Percentiles rank a stretch among this genome's conserved stretches.
phyloP scores from a whole-genome alignment of 2,888 invertebrate species.

The Pocota personata region DNA sequence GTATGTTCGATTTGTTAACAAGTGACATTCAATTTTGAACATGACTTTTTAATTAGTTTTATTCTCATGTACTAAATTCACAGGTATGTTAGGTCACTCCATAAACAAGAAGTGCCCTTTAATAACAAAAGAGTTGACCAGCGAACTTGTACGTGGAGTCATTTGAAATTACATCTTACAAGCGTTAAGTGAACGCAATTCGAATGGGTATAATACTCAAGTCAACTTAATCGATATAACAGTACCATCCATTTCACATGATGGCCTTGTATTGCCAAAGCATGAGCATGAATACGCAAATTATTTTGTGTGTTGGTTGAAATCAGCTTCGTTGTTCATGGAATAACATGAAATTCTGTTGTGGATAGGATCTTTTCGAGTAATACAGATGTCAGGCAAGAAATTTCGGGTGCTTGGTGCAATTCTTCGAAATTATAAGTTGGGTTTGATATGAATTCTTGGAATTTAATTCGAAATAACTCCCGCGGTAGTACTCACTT shows the following conservation, averaged over 20 bases:
- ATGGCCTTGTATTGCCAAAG: neutral
- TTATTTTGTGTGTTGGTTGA: neutral
- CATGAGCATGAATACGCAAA: neutral
- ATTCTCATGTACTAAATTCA: constrained; percentile 4
- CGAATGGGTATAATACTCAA: constrained; percentile 10
- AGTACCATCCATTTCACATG: neutral
- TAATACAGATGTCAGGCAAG: no score
- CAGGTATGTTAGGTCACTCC: neutral
- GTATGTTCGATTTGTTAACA: constrained; percentile 62
- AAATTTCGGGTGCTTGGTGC: no score
- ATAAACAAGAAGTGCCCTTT: neutral
- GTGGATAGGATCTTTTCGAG: no score
- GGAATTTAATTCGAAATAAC: no score
- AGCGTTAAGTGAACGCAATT: neutral
- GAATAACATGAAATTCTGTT: neutral
- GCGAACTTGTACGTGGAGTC: constrained; percentile 5
- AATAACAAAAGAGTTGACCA: constrained; percentile 21
- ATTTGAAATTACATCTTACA: neutral
- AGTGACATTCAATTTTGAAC: constrained; percentile 59
- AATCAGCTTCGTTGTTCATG: neutral
- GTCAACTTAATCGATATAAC: neutral
- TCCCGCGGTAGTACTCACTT: no score
- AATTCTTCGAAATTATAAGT: no score
- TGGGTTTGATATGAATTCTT: no score
- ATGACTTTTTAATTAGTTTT: constrained; percentile 52